Evolutionary conservation across 92 coral and sea anemone species (phyloP).

Genomic region (Parazoanthus swiftii): DNA sequence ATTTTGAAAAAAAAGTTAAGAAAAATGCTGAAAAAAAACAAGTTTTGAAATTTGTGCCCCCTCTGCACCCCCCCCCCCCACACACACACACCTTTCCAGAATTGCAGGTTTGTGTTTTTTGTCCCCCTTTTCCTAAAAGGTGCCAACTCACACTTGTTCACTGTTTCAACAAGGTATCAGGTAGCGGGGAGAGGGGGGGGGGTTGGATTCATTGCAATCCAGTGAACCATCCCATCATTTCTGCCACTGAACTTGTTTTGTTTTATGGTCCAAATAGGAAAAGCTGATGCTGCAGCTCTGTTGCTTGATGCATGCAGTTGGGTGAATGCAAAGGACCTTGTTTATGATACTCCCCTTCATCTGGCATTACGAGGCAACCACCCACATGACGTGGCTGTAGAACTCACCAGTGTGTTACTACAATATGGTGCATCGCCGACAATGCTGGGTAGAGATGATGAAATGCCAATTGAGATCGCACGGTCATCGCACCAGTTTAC

Average conservation of each 20-base stretch:
- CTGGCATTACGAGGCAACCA: constrained; percentile 73
- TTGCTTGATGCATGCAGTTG: constrained; percentile 81
- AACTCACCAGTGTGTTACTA: constrained; percentile 63
- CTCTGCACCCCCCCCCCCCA: too few relatives aligned
- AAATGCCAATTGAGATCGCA: constrained; percentile 76
- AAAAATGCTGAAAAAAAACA: too few relatives aligned
- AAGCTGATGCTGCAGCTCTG: constrained; percentile 55
- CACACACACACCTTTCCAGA: too few relatives aligned
- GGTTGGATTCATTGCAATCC: too few relatives aligned
- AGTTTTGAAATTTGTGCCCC: too few relatives aligned
- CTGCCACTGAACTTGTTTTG: neutral
- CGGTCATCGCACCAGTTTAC: constrained; percentile 64
- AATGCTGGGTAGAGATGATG: constrained; percentile 80
- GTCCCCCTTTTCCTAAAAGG: too few relatives aligned
- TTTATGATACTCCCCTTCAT: constrained; percentile 88
- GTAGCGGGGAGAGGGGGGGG: too few relatives aligned
- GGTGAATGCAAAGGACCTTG: constrained; percentile 84
- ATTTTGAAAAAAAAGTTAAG: too few relatives aligned
- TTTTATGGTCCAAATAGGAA: constrained; percentile 56
- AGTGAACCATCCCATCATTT: neutral
- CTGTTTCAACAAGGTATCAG: too few relatives aligned
- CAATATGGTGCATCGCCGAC: constrained; percentile 89
- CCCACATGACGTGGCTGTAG: constrained; percentile 77
- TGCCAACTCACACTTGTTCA: too few relatives aligned
- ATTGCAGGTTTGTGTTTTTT: too few relatives aligned